phyloP scores from a whole-genome alignment of 2,888 invertebrate species.

The Stegana nigrithorax region DNA sequence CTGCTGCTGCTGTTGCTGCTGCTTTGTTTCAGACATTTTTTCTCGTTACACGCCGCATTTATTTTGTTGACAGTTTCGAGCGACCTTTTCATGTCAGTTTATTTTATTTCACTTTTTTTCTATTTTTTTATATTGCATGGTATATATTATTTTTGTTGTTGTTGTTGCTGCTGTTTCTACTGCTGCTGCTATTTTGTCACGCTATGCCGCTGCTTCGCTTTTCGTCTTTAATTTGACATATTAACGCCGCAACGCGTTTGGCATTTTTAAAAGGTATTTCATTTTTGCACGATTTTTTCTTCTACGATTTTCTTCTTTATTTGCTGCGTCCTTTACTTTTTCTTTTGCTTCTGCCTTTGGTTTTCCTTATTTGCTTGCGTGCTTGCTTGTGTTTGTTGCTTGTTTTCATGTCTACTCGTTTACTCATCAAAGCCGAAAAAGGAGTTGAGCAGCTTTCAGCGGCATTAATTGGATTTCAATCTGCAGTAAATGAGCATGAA shows the following conservation, averaged over 20 bases:
- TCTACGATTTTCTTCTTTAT: not conserved
- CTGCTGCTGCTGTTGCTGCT: not conserved
- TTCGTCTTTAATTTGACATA: conserved; percentile 46
- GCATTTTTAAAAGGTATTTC: conserved; percentile 52
- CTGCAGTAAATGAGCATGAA: conserved; percentile 27
- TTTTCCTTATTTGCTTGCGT: not conserved
- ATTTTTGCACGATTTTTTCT: not conserved
- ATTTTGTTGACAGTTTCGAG: conserved; percentile 49
- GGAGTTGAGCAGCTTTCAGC: conserved; percentile 35
- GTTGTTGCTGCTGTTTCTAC: not conserved
- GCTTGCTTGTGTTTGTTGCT: not conserved
- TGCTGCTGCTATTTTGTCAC: not conserved
- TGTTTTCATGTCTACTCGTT: not conserved
- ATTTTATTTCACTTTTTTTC: not conserved
- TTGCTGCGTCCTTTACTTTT: not conserved
- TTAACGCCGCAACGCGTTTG: conserved; percentile 53
- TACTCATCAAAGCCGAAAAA: conserved; percentile 5
- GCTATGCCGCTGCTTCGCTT: not conserved
- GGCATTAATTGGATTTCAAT: conserved; percentile 58
- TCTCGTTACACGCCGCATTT: conserved; percentile 42
- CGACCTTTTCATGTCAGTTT: conserved; percentile 1
- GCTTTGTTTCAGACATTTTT: too few species aligned
- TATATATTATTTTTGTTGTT: not conserved
- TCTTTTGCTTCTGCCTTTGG: not conserved
- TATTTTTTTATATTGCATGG: too few species aligned